Base-by-base conservation (phyloP, 2,888 invertebrate species). In the Mamestra brassicae region DNA sequence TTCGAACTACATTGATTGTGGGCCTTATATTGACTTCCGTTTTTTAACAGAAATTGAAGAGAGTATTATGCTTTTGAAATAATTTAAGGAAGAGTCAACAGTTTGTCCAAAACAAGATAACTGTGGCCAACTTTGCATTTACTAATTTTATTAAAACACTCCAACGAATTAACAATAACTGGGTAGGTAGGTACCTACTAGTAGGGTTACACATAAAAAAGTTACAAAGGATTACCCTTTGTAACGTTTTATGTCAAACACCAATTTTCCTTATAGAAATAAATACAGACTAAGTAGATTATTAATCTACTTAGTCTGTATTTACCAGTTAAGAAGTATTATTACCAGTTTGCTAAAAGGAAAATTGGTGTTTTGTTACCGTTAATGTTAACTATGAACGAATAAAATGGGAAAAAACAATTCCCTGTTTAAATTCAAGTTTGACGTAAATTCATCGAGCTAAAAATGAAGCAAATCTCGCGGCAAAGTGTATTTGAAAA, bases 1-100 rank as follows among this genome's bases (percentile, higher is more conserved):
- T 66, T 62, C 38, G 36, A 65, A 71, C 70, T 71, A 74, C 50
- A 69, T 74, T 76, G 74, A 65, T 74, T 79, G 60, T 74, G 34
- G 61, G 60, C 60, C 63, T 76, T 74, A 63, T 66, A 79, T 74
- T 78, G 26, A 79, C 71, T 79, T 81, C 87, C 84, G 74, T 71
- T 76, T 71, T 68, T 73, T 58, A 71, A 74, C 45, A 55, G 38
- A 36, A 69, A 69, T 42, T 6, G 52, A 15, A 5, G 2, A 50
- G 36, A 13, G 34, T 42, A 50, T 26, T 26, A 26, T 26, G 26
- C 15, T 47, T 26, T 36, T 2, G 26, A 55, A 55, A 45, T 15
- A 36, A 69, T 26, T 34, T 34, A 13, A 34, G 34, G 2, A 36
- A 15, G 10, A 6, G 17, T n/a, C 45, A 6, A 45, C 2, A 26